Conservation (phyloP, 2,113 vertebrate species). For the Himantopus leucocephalus region DNA sequence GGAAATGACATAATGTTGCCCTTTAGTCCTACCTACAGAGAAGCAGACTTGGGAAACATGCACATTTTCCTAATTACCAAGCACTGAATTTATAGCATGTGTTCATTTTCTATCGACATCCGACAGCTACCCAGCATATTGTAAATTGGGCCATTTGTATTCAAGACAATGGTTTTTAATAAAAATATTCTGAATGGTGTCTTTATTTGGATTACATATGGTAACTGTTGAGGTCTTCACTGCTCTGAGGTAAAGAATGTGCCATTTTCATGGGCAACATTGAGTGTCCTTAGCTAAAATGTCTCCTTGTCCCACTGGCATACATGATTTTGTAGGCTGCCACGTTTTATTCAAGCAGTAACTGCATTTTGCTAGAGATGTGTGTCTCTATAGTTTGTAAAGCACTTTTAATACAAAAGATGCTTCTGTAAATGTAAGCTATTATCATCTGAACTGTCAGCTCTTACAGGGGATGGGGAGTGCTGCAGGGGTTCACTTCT, state of each 20-base stretch:
- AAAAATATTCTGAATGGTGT: constrained; percentile 12
- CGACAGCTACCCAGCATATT: constrained; percentile 22
- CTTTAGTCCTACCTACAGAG: constrained; percentile 54
- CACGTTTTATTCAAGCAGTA: not conserved
- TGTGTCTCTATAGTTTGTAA: not conserved
- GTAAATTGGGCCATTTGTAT: not conserved
- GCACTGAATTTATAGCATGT: constrained; percentile 37
- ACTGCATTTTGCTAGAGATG: not conserved
- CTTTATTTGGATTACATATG: constrained; percentile 1
- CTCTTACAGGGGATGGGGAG: not conserved
- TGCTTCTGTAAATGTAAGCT: not conserved
- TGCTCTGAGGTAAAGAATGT: constrained; percentile 11
- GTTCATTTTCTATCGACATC: constrained; percentile 35
- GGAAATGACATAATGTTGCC: constrained; percentile 63
- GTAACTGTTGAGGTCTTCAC: not conserved
- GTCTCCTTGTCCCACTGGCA: not conserved
- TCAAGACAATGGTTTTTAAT: constrained; percentile 39
- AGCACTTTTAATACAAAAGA: not conserved
- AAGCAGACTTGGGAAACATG: constrained; percentile 14
- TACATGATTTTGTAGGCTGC: not conserved
- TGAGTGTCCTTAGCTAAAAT: not conserved
- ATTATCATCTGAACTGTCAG: not conserved
- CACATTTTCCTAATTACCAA: constrained; percentile 53
- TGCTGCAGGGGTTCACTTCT: not conserved
- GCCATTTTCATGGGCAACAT: not conserved